Conservation (phyloP, 2,113 vertebrate genomes). For the Etia nguti region DNA sequence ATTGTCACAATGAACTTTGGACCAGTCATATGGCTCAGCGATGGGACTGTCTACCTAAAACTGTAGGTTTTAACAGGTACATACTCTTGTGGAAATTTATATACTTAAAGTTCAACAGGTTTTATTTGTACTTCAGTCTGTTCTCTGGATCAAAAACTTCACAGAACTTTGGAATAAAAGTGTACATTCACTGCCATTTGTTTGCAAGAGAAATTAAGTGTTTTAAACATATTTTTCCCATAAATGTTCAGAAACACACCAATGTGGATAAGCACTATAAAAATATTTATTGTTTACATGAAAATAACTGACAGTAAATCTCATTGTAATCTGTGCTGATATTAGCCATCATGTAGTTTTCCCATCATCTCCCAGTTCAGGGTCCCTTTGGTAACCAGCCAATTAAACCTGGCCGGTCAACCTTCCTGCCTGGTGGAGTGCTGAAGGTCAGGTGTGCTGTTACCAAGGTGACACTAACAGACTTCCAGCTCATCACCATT, state of each 20-base stretch:
- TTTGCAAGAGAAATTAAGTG: not conserved
- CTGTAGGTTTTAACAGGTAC: not conserved
- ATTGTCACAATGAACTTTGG: not conserved
- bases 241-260: not conserved
- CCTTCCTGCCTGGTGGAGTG: not conserved
- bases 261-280: not conserved
- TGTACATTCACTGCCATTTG: not conserved
- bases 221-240: not conserved
- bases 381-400: not conserved
- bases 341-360: not conserved
- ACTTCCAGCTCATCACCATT: not conserved
- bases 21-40: not conserved
- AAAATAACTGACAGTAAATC: not conserved
- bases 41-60: not conserved
- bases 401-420: not conserved
- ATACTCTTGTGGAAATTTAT: not conserved
- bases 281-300: not conserved
- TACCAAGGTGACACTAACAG: conserved; percentile 25
- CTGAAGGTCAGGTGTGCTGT: conserved; percentile 8
- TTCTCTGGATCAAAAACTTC: not conserved
- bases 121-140: not conserved
- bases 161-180: not conserved
- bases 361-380: not conserved
- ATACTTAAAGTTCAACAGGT: not conserved
- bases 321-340: not conserved